Evolutionary conservation across 2,113 vertebrate species (phyloP).

Genomic region (Rana temporaria): DNA sequence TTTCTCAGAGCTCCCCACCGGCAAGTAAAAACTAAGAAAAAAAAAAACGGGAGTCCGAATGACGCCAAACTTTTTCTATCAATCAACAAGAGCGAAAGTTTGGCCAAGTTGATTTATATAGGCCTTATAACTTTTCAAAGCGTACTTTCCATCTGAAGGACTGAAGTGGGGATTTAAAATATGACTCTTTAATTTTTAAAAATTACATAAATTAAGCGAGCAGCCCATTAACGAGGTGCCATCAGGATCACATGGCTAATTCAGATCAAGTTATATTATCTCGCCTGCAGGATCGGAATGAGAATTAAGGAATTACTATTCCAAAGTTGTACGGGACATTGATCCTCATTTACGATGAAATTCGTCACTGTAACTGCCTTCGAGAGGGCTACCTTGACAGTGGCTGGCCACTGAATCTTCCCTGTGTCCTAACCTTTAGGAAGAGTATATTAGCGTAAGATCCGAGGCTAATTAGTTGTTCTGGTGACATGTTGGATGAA

Average conservation of each 20-base stretch:
- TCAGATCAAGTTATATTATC: constrained; percentile 81
- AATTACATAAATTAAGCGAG: constrained; percentile 84
- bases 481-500: constrained; percentile 61
- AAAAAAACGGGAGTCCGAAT: constrained; percentile 11
- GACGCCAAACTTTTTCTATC: constrained; percentile 63
- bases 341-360: constrained; percentile 76
- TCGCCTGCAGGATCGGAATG: constrained; percentile 75
- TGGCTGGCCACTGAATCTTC: constrained; percentile 68
- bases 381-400: constrained; percentile 65
- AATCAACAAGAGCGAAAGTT: constrained; percentile 72
- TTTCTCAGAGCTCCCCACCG: constrained; percentile 59
- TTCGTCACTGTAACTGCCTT: constrained; percentile 74
- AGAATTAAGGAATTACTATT: constrained; percentile 85
- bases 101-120: constrained; percentile 73
- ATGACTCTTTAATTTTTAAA: constrained; percentile 80
- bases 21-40: constrained; percentile 16
- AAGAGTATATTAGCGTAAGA: constrained; percentile 56
- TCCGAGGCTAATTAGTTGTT: constrained; percentile 62
- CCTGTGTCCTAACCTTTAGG: constrained; percentile 62
- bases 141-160: constrained; percentile 73
- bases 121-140: constrained; percentile 73
- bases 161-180: constrained; percentile 74
- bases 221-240: constrained; percentile 76
- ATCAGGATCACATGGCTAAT: constrained; percentile 78
- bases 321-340: constrained; percentile 70